A percentile compares a stretch with the other conserved stretches of the same genome.
Conservation (phyloP, 2,113 vertebrate genomes). For the Halichoeres trimaculatus region DNA sequence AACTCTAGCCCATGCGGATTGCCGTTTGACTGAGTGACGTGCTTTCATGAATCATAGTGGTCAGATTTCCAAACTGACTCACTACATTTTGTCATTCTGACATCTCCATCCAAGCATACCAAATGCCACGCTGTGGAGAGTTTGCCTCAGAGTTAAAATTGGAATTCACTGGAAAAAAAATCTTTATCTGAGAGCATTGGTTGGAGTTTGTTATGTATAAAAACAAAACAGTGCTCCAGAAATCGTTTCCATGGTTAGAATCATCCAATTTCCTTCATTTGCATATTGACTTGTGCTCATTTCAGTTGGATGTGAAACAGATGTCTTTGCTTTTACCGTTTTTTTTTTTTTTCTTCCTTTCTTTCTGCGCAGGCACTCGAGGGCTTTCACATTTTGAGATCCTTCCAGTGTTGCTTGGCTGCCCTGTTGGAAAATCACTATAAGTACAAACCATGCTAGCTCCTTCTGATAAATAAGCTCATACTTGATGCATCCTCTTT, state of each 20-base stretch:
- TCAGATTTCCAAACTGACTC: slow-evolving; percentile 52
- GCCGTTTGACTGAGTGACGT: slow-evolving; percentile 52
- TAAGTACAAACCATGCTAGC: slow-evolving; percentile 8
- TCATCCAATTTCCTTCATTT: slow-evolving; percentile 14
- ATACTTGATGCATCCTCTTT: not conserved
- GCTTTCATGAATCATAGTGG: slow-evolving; percentile 59
- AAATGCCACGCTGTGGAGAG: slow-evolving; percentile 40
- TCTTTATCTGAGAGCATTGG: not conserved
- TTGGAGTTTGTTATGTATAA: not conserved
- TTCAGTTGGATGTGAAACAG: slow-evolving; percentile 29
- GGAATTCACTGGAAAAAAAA: slow-evolving; percentile 6
- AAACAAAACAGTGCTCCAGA: slow-evolving; percentile 6
- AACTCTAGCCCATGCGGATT: slow-evolving; percentile 17
- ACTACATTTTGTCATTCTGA: slow-evolving; percentile 64
- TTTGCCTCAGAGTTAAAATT: slow-evolving; percentile 32
- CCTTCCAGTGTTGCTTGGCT: slow-evolving; percentile 22
- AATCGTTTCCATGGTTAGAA: not conserved
- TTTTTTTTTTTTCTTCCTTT: not conserved
- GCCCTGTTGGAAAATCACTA: not conserved
- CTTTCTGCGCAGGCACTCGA: not conserved
- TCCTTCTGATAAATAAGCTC: slow-evolving; percentile 19
- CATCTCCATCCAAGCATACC: slow-evolving; percentile 59
- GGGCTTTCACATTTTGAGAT: slow-evolving; percentile 8
- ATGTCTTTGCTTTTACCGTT: not conserved
- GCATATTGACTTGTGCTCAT: not conserved